Evolutionary conservation across 2,113 vertebrate species (phyloP).

Genomic region (Megaleporinus macrocephalus): DNA sequence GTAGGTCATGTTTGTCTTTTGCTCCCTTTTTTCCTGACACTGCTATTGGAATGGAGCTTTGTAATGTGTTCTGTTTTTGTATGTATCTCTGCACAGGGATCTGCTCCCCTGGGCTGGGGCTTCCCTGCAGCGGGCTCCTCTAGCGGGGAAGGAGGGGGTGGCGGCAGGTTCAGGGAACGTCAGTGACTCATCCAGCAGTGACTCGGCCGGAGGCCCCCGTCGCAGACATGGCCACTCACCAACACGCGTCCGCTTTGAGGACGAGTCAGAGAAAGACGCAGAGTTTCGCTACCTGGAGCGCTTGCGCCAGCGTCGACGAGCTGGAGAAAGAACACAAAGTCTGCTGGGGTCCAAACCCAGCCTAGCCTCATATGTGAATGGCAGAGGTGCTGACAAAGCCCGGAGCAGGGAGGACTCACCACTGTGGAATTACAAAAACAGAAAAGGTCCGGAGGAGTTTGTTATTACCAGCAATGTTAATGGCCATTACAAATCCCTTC

Average conservation of each 20-base stretch:
- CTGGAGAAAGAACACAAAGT: slow-evolving; percentile 58
- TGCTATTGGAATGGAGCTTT: neutral
- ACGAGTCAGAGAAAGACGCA: slow-evolving; percentile 84
- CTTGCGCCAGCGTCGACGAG: slow-evolving; percentile 74
- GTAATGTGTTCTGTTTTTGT: neutral
- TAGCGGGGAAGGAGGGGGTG: slow-evolving; percentile 48
- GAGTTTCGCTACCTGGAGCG: slow-evolving; percentile 87
- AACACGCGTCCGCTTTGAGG: slow-evolving; percentile 87
- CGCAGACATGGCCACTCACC: slow-evolving; percentile 69
- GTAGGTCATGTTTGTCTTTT: no score
- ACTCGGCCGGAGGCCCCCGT: slow-evolving; percentile 66
- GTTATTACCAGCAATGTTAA: neutral
- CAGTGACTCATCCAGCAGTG: slow-evolving; percentile 77
- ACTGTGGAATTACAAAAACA: slow-evolving; percentile 37
- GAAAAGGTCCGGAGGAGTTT: neutral
- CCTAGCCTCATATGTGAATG: slow-evolving; percentile 64
- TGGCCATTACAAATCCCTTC: neutral
- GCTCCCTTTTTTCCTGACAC: no score
- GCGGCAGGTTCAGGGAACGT: slow-evolving; percentile 65
- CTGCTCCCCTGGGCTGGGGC: slow-evolving; percentile 45
- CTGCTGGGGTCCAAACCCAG: slow-evolving; percentile 75
- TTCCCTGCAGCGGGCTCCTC: slow-evolving; percentile 47
- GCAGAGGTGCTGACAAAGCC: slow-evolving; percentile 11
- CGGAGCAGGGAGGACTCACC: slow-evolving; percentile 19
- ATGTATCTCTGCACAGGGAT: slow-evolving; percentile 48